Percentiles rank a stretch among this genome's conserved stretches.
Evolutionary conservation across 92 coral and sea anemone species (phyloP).

Genomic region (Scolanthus callimorphus): DNA sequence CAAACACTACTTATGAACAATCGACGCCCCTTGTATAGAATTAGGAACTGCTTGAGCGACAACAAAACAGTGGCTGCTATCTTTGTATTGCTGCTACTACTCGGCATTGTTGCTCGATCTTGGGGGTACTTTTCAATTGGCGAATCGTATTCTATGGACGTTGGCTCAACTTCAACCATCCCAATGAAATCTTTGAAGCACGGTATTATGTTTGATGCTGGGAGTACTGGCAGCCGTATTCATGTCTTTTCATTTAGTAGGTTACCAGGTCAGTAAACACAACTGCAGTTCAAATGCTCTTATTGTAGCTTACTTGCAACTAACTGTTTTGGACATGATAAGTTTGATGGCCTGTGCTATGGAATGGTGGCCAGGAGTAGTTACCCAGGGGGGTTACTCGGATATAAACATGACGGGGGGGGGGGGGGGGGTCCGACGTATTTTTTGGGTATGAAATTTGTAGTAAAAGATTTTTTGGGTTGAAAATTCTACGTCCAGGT

Average conservation of each 20-base stretch:
- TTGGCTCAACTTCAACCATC: background rate
- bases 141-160: background rate
- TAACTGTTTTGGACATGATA: too few relatives aligned
- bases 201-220: constrained; percentile 97
- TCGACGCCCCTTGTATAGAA: background rate
- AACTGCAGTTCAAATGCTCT: too few relatives aligned
- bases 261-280: constrained; percentile 39
- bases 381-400: too few relatives aligned
- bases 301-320: too few relatives aligned
- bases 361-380: too few relatives aligned
- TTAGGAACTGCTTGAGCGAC: constrained; percentile 8
- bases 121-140: background rate
- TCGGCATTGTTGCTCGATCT: constrained; percentile 8
- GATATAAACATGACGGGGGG: too few relatives aligned
- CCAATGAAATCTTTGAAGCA: constrained; percentile 17
- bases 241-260: constrained; percentile 70
- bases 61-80: constrained; percentile 14
- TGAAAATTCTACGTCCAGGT: too few relatives aligned
- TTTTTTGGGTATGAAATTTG: too few relatives aligned
- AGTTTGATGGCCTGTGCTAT: too few relatives aligned
- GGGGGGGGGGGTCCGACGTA: too few relatives aligned
- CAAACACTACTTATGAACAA: too few relatives aligned
- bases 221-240: constrained; percentile 93
- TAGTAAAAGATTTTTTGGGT: too few relatives aligned
- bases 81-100: background rate